These are phyloP conservation scores for Drosophila cracens DNA, from an alignment of 2,888 invertebrate species.

Conservation along the genomic window DNA sequence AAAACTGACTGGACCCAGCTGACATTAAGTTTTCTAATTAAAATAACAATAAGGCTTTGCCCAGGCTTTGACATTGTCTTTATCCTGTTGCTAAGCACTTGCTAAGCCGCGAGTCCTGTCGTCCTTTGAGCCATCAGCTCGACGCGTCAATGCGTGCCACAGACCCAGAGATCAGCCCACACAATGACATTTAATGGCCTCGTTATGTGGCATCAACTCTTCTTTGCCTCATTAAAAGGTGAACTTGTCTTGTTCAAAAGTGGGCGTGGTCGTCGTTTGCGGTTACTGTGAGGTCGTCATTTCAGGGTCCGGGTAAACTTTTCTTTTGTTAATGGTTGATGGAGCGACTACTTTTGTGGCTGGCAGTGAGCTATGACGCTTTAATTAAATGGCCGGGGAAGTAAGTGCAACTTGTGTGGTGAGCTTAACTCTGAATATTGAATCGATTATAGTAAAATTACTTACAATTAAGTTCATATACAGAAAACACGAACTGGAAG, in stretches of 20 bases:
- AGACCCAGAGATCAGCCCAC: constrained; percentile 21
- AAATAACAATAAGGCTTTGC: constrained; percentile 73
- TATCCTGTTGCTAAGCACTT: constrained; percentile 42
- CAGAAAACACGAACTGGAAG: neutral
- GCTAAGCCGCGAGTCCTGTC: constrained; percentile 40
- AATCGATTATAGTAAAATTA: neutral
- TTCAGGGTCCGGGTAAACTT: constrained; percentile 21
- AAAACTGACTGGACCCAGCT: constrained; percentile 17
- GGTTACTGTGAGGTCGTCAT: constrained; percentile 43
- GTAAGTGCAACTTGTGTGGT: neutral
- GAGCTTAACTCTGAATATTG: neutral
- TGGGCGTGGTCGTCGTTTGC: constrained; percentile 37
- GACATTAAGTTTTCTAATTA: constrained; percentile 77
- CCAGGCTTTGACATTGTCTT: constrained; percentile 51
- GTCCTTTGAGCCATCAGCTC: neutral
- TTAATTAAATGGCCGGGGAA: constrained; percentile 30
- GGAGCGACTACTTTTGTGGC: constrained; percentile 47
- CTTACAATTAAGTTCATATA: neutral
- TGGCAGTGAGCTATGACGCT: constrained; percentile 32
- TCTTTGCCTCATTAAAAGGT: constrained; percentile 76
- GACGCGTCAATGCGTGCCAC: constrained; percentile 9
- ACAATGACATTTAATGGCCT: constrained; percentile 70
- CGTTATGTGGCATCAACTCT: constrained; percentile 77
- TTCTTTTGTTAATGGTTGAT: constrained; percentile 39
- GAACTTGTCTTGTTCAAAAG: constrained; percentile 47